These are phyloP conservation scores for Diuraphis noxia DNA, from an alignment of 1,140 invertebrate genomes.

Conservation along the genomic window DNA sequence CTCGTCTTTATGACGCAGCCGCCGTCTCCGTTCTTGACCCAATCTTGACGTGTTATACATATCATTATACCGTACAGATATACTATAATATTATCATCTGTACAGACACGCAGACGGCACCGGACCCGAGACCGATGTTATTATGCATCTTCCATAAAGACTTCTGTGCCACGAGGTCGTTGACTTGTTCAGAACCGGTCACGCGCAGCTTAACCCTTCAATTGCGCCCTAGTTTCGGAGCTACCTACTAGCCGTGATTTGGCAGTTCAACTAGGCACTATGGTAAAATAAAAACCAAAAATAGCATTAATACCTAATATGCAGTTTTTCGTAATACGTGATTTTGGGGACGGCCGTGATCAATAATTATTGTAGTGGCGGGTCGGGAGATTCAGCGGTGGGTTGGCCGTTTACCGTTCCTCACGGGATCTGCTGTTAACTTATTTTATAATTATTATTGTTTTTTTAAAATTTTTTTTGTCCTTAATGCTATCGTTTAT, in stretches of 20 bases:
- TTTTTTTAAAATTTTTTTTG: too few relatives aligned
- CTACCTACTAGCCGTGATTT: background rate
- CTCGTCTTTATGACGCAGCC: background rate
- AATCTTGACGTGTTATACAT: background rate
- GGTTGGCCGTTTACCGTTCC: too few relatives aligned
- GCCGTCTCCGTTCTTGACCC: slow-evolving; percentile 18
- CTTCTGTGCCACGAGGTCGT: background rate
- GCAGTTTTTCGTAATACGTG: background rate
- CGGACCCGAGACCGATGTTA: background rate
- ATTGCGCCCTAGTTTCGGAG: background rate
- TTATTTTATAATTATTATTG: too few relatives aligned
- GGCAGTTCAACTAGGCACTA: too few relatives aligned
- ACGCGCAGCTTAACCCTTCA: background rate
- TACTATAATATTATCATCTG: background rate
- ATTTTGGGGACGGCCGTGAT: background rate
- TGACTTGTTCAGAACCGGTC: background rate
- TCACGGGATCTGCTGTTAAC: background rate
- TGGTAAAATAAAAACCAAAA: background rate
- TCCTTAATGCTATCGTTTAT: too few relatives aligned
- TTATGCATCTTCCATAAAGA: background rate
- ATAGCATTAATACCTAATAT: background rate
- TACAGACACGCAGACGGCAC: too few relatives aligned
- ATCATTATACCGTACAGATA: too few relatives aligned
- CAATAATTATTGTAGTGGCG: background rate
- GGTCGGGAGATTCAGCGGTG: background rate